These are phyloP conservation scores for Byasa hedistus DNA, from an alignment of 2,888 invertebrate genomes.

Conservation along the genomic window DNA sequence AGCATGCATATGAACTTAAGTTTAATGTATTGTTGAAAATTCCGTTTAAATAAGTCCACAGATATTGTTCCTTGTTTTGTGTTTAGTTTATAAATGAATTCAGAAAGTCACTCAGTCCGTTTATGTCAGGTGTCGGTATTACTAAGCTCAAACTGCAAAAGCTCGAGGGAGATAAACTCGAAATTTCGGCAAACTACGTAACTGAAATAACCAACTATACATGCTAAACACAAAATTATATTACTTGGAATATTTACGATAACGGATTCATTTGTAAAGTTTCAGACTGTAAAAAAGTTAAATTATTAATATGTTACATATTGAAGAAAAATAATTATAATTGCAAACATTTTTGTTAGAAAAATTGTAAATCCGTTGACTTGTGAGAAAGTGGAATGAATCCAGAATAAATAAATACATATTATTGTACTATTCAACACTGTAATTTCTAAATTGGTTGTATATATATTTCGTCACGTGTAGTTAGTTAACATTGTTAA, in stretches of 20 bases:
- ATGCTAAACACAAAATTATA: background rate
- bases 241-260: background rate
- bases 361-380: too few relatives aligned
- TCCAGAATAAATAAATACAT: too few relatives aligned
- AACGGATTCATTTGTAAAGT: background rate
- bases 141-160: slow-evolving; percentile 24
- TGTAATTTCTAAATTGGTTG: too few relatives aligned
- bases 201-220: slow-evolving; percentile 24
- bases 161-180: slow-evolving; percentile 23
- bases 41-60: background rate
- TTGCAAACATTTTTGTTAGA: too few relatives aligned
- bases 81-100: background rate
- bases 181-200: slow-evolving; percentile 24
- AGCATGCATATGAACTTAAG: too few relatives aligned
- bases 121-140: slow-evolving; percentile 21
- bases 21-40: too few relatives aligned
- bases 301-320: background rate
- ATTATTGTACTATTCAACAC: too few relatives aligned
- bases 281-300: background rate
- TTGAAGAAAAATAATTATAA: too few relatives aligned
- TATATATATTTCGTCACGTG: too few relatives aligned
- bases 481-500: too few relatives aligned
- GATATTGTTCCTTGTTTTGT: background rate
- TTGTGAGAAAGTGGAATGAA: too few relatives aligned
- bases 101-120: slow-evolving; percentile 1